phyloP scores from a whole-genome alignment of 30 jellyfish, hydroid and myxozoan species.

The Hydractinia echinata region DNA sequence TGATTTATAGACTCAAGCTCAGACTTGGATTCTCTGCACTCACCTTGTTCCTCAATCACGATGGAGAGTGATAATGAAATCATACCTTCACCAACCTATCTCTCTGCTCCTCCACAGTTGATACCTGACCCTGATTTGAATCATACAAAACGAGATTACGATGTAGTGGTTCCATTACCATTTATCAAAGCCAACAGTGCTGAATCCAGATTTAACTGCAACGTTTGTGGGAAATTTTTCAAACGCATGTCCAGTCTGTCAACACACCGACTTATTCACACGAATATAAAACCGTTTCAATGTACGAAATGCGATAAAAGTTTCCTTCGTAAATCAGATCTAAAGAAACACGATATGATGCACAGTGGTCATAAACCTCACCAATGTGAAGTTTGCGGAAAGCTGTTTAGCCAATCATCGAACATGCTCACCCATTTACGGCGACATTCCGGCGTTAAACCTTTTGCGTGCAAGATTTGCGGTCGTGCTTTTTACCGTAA shows the following conservation, averaged over 20 bases:
- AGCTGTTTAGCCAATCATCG: conserved; percentile 90
- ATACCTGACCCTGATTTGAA: not conserved
- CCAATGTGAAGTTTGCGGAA: conserved; percentile 92
- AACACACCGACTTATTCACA: conserved; percentile 89
- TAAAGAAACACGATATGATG: conserved; percentile 95
- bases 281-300: conserved; percentile 81
- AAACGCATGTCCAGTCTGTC: conserved; percentile 83
- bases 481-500: conserved; percentile 89
- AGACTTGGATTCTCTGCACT: not conserved
- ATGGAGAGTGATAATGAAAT: conserved; percentile 7
- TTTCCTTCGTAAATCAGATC: conserved; percentile 78
- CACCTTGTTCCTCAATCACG: conserved; percentile 11
- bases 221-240: conserved; percentile 77
- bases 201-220: conserved; percentile 55
- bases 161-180: conserved; percentile 31
- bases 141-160: not conserved
- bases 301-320: conserved; percentile 84
- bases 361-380: conserved; percentile 94
- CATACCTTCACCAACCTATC: conserved; percentile 15
- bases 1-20: conserved; percentile 12
- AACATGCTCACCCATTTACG: conserved; percentile 87
- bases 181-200: conserved; percentile 29
- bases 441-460: conserved; percentile 89
- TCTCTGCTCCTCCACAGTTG: not conserved
- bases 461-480: conserved; percentile 88